Base-by-base conservation (phyloP, 2,888 invertebrate species). In the Zeuzera pyrina region DNA sequence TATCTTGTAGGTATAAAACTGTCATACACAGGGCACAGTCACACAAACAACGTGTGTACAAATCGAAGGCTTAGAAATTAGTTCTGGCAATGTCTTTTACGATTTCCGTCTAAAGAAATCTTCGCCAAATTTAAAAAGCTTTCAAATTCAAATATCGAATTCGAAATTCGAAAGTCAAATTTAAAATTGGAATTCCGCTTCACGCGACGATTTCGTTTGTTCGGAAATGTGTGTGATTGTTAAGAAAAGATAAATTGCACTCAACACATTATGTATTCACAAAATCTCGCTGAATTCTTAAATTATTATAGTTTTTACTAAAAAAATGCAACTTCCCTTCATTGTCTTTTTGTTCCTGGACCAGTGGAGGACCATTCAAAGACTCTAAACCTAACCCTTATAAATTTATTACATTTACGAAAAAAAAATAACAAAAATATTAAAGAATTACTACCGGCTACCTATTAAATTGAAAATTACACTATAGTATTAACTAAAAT, bases 351-450 rank as follows among this genome's bases (percentile, higher is more conserved):
- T 78, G 73, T 73, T 78, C 73, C 67, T 59, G 63, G 66, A 61
- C 57, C 67, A 61, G 59, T 64, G 58, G 64, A 68, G 62, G 67
- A 66, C 70, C 66, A 60, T 63, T 67, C 69, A 62, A 19, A 68
- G 60, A 69, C 57, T 69, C n/a, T n/a, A n/a, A 58, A 73, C 62
- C 73, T 79, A 78, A 53, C 57, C 57, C 71, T 77, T 78, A 76
- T 54, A 63, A 63, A 64, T 74, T 72, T 65, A 69, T 66, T 63
- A 66, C 51, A 62, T 62, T 67, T 78, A 78, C 62, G 68, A 73
- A 73, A 79, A 69, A 76, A 70, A 77, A 69, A 76, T 68, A 77
- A 74, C 64, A 77, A 79, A 78, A 78, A 74, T 76, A 72, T 74
- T 72, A 76, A 77, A 74, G 70, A 71, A 74, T 71, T 62, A 66